Evolutionary conservation across 2,888 invertebrate species (phyloP), one percentile per base, ranked within the genome.

Genomic region (Clostera curtula): DNA sequence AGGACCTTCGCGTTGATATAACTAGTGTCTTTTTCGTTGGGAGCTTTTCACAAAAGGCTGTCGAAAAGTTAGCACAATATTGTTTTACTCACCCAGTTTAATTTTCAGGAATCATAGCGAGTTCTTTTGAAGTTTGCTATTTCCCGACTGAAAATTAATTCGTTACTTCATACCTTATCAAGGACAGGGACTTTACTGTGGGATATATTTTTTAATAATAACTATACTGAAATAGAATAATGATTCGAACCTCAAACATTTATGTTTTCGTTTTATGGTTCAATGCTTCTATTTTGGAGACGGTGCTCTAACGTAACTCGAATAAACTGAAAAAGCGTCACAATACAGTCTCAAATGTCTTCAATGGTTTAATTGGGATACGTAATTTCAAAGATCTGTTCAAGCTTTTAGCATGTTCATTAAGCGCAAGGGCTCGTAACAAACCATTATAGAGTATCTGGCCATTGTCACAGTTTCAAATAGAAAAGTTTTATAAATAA

Each of bases 401-500:
- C n/a, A n/a, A n/a, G n/a, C n/a, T n/a, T n/a, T n/a, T n/a, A n/a
- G n/a, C n/a, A n/a, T n/a, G n/a, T n/a, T n/a, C n/a, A n/a, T n/a
- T n/a, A n/a, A n/a, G n/a, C n/a, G 19, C 14, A 18, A 11, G 25
- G 9, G 19, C 14, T 22, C n/a, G 15, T 31, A 23, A 36, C 25
- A 24, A 29, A 29, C 6, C 11, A 33, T 31, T 22, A 26, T 8
- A 7, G 9, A 8, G 3, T 18, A 28, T 21, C 8, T 14, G 15
- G 15, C 13, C 10, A 29, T 34, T 37, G 32, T 33, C 22, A 23
- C n/a, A 7, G 5, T 29, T 28, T 34, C 38, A 40, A 35, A 31
- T 39, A 33, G 40, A 43, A 44, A 45, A 49, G 38, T 46, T 40
- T n/a, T 52, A 41, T 49, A 49, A 48, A 50, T 49, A 51, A 55